Base-by-base conservation (phyloP, 2,888 invertebrate species). In the Leucania comma region DNA sequence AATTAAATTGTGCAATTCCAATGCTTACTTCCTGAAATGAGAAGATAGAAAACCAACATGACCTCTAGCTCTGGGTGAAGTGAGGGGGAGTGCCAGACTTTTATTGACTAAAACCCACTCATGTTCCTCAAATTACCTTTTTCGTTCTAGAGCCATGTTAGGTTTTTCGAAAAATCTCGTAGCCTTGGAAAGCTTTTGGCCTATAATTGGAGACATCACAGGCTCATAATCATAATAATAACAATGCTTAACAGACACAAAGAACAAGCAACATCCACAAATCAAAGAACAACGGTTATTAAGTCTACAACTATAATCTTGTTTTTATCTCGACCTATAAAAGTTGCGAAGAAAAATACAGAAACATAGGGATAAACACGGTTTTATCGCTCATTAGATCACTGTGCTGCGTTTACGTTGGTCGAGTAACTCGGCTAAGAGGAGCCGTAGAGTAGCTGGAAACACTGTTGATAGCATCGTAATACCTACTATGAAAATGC, bases 351-450 rank as follows among this genome's bases (percentile, higher is more conserved):
- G 80, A 74, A 80, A 78, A 66, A 79, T 65, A 80, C 32, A 70
- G 69, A 65, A 70, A 73, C 61, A 82, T 64, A 65, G 67, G 64
- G 69, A 80, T 82, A 80, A 82, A 82, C 67, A 80, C 54, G 56
- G 56, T 64, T 80, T 82, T 82, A 82, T 79, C 80, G 80, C 66
- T 80, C 83, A 80, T 80, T 82, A 80, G 75, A 82, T 80, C 80
- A 26, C 51, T 51, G 22, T 73, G 61, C 54, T 59, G 12, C 63
- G 54, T 80, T 80, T 32, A 68, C 26, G 38, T 59, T 75, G 68
- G 22, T 46, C 35, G 38, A 67, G 75, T 76, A 26, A 73, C 2
- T 48, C 1, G 46, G 26, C 54, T 32, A 35, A 35, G 46, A 42
- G 14, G 14, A 10, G 9, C 17, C 12, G 38, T 14, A 26, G 29